Base-by-base conservation (phyloP, 2,888 invertebrate species). In the Cryptus viduatorius region DNA sequence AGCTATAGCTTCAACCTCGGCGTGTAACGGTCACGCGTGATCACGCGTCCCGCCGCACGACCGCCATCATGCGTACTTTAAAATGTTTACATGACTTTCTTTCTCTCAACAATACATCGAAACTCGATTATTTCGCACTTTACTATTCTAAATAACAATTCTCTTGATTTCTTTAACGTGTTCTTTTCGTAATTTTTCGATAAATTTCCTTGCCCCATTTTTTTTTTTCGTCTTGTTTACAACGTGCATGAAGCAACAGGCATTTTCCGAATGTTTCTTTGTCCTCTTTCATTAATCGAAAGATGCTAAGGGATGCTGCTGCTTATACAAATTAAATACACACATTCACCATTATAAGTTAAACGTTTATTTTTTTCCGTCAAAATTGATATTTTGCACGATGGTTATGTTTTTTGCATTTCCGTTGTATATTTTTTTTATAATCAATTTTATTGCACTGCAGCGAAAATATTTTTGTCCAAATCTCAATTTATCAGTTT, bases 51-150 rank as follows among this genome's bases (percentile, higher is more conserved):
- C 92, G 92, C 92, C 92, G 84, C 71, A 75, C 73, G 92, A 91
- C 90, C 92, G 92, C 92, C 92, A 92, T 92, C 87, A 91, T 90
- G 88, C 88, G 90, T 80, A 87, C 89, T 92, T 92, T 92, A 92
- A 92, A 93, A 90, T 29, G 86, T 83, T 89, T 89, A 87, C 85
- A 85, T 85, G 76, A 81, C 82, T 83, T 65, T 79, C 82, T 83
- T 65, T 79, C 65, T 56, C 77, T 8, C n/a, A 8, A 37, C 0
- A 8, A n/a, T 61, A 14, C n/a, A 12, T 61, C 61, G 61, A 29
- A 1, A 31, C 4, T 31, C 19, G 37, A 37, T 56, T 8, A 19
- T 1, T 7, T 10, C 19, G 8, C 19, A 10, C 1, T 56, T 24
- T 37, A 37, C 1, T 0, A 37, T 37, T 37, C 37, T 37, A 8